phyloP scores from a whole-genome alignment of 1,140 invertebrate genomes.

The Cotesia typhae region DNA sequence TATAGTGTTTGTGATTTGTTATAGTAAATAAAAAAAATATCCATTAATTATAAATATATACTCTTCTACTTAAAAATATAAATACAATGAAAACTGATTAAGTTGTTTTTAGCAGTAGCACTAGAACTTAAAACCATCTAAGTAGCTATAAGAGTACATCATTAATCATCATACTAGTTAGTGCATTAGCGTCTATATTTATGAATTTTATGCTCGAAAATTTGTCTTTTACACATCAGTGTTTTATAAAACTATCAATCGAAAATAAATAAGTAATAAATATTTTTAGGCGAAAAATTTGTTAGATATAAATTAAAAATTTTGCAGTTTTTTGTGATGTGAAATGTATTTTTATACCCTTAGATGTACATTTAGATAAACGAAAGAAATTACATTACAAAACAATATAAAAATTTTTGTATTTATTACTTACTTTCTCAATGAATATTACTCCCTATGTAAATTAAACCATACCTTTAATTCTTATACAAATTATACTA shows the following conservation, averaged over 20 bases:
- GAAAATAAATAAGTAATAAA: too few relatives aligned
- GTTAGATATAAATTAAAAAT: too few relatives aligned
- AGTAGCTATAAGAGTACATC: slow-evolving; percentile 59
- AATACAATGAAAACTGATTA: slow-evolving; percentile 37
- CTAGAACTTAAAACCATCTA: slow-evolving; percentile 47
- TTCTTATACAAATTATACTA: too few relatives aligned
- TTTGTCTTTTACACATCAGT: slow-evolving; percentile 33
- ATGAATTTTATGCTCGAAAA: slow-evolving; percentile 37
- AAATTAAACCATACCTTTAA: too few relatives aligned
- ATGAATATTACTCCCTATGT: too few relatives aligned
- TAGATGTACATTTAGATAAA: too few relatives aligned
- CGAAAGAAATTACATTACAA: too few relatives aligned
- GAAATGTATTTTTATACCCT: too few relatives aligned
- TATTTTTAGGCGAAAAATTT: too few relatives aligned
- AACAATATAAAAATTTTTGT: too few relatives aligned
- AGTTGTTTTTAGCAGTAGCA: slow-evolving; percentile 52
- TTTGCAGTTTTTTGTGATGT: too few relatives aligned
- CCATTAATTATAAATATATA: not conserved
- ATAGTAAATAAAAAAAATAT: not conserved
- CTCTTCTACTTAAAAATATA: not conserved
- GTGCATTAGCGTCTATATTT: slow-evolving; percentile 36
- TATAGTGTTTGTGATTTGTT: not conserved
- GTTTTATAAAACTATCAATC: slow-evolving; percentile 28
- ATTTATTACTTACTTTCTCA: not conserved
- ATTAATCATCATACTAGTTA: slow-evolving; percentile 54